phyloP scores from a whole-genome alignment of 2,113 vertebrate species.

The Chrysemys picta region DNA sequence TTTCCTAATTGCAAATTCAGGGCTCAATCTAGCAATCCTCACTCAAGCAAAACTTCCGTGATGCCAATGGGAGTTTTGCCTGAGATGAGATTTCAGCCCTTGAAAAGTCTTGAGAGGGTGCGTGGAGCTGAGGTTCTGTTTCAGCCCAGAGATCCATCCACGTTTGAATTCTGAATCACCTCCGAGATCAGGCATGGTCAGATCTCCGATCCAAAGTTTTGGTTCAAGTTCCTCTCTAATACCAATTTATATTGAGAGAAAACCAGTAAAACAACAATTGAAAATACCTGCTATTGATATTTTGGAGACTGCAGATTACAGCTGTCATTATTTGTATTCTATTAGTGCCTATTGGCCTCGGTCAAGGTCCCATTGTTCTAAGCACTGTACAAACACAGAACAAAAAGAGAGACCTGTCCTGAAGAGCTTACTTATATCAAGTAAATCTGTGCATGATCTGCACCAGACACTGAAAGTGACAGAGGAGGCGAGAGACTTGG shows the following conservation, averaged over 20 bases:
- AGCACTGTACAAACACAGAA: neutral
- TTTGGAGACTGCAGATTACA: neutral
- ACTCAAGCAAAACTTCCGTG: neutral
- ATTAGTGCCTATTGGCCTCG: neutral
- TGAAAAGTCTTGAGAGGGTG: neutral
- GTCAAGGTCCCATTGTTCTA: neutral
- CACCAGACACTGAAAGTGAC: too few relatives aligned
- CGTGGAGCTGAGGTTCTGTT: neutral
- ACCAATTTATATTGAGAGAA: neutral
- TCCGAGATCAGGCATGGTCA: neutral
- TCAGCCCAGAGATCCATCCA: neutral
- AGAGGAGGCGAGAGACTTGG: too few relatives aligned
- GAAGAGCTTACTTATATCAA: neutral
- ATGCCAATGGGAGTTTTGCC: neutral
- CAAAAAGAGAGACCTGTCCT: neutral
- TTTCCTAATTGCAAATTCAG: neutral
- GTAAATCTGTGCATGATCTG: neutral
- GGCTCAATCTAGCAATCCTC: neutral
- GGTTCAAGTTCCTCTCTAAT: neutral
- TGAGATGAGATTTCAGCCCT: neutral
- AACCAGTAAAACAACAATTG: neutral
- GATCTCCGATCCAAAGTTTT: rapidly evolving
- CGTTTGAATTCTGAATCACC: neutral
- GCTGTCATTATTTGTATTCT: neutral
- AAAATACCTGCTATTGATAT: neutral